Evolutionary conservation across 2,113 vertebrate genomes (phyloP).

Genomic region (Otis tarda): DNA sequence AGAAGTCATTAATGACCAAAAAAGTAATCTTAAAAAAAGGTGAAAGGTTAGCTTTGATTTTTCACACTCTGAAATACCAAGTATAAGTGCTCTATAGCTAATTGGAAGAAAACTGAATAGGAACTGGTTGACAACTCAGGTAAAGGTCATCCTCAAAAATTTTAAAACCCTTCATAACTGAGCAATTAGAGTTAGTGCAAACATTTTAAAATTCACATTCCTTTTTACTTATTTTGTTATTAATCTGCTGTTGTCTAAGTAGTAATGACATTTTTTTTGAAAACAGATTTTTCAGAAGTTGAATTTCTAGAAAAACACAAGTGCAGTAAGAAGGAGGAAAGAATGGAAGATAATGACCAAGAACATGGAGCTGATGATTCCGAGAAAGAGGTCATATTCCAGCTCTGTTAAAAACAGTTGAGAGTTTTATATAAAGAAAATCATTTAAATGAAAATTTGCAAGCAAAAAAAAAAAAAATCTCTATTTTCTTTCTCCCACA

Average conservation of each 20-base stretch:
- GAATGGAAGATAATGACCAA: not conserved
- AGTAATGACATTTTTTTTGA: not conserved
- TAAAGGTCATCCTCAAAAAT: not conserved
- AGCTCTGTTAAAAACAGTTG: not conserved
- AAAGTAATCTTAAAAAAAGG: not conserved
- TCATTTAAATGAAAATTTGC: not conserved
- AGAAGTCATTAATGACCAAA: not conserved
- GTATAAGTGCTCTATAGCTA: not conserved
- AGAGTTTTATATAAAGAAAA: not conserved
- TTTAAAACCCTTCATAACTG: not conserved
- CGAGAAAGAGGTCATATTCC: fast-evolving
- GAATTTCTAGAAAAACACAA: not conserved
- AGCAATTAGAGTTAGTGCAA: not conserved
- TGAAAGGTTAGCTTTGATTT: not conserved
- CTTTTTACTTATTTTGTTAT: not conserved
- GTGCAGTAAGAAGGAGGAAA: not conserved
- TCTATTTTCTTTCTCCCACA: not conserved
- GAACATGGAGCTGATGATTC: not conserved
- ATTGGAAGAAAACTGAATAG: not conserved
- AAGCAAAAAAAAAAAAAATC: not conserved
- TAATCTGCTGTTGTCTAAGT: not conserved
- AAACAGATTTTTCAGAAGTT: not conserved
- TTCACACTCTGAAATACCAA: not conserved
- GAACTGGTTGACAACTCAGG: not conserved
- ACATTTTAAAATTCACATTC: not conserved